Evolutionary conservation across 1,140 invertebrate species (phyloP), one percentile per base, ranked within the genome.

Genomic region (Polyergus mexicanus): DNA sequence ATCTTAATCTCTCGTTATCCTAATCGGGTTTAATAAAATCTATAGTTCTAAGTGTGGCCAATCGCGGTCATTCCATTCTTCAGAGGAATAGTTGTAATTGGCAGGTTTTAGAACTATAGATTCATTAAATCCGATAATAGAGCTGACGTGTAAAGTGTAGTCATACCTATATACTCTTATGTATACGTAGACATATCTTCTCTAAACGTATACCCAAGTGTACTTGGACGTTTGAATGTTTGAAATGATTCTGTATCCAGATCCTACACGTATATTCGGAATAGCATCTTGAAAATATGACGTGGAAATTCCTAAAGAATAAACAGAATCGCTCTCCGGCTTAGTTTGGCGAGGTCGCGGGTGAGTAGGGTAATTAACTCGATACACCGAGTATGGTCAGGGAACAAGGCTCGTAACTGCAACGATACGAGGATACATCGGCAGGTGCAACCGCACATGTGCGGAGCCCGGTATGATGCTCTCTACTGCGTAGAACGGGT

Each of bases 401-500:
- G 58, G 56, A 87, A 77, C 54, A 63, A 58, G 58, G 62, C 25
- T 44, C 44, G 22, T 19, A 47, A 11, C 28, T 71, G 72, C 76
- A 68, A 38, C 22, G 74, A 54, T 62, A 16, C 74, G 66, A 74
- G 77, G 35, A 60, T 32, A 71, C 68, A 87, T 63, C 62, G 87
- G 84, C 88, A 84, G 87, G 88, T 89, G 88, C 77, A 89, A 74
- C 78, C 88, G 89, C 85, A 84, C 75, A 80, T 89, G 88, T 85
- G 88, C 47, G 13, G 13, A 8, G 74, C 16, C 10, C 76, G 47
- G 78, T 89, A 89, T 87, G 89, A 90, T 65, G 88, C 85, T 75
- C 80, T 62, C 66, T 47, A 35, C 68, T 8, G 28, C 44, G 84
- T 60, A 78, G 75, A 80, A 83, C 76, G 81, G 77, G 72, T 80